These are phyloP conservation scores for Trachymyrmex cornetzi DNA, from an alignment of 1,140 invertebrate species.

Conservation along the genomic window DNA sequence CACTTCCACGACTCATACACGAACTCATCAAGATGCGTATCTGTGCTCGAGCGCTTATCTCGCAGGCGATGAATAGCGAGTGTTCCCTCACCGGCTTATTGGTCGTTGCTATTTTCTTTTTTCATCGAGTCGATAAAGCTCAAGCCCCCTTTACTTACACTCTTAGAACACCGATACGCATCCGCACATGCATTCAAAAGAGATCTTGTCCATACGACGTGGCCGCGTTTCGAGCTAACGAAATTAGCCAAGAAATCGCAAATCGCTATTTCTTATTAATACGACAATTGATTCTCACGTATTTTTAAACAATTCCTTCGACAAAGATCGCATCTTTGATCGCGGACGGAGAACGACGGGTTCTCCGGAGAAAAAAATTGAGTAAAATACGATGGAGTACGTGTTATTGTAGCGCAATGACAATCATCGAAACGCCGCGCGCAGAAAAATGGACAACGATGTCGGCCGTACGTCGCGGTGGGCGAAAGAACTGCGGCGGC, in stretches of 20 bases:
- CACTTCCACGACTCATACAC: conserved; percentile 47
- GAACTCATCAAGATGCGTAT: conserved; percentile 70
- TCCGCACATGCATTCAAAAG: conserved; percentile 50
- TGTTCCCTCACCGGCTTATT: neutral
- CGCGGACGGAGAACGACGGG: conserved; percentile 8
- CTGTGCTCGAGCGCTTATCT: conserved; percentile 50
- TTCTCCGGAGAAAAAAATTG: neutral
- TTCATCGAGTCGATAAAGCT: conserved; percentile 10
- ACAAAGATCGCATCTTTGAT: neutral
- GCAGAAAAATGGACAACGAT: conserved; percentile 84
- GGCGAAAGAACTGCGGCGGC: conserved; percentile 87
- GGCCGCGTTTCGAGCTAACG: conserved; percentile 71
- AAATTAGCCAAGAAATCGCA: neutral
- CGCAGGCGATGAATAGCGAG: neutral
- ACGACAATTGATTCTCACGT: neutral
- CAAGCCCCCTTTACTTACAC: neutral
- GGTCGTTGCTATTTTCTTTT: neutral
- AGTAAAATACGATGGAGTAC: neutral
- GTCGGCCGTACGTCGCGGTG: conserved; percentile 85
- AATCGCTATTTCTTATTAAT: conserved; percentile 4
- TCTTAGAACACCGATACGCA: conserved; percentile 70
- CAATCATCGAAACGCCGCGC: conserved; percentile 72
- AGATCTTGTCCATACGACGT: conserved; percentile 79
- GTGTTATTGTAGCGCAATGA: conserved; percentile 22
- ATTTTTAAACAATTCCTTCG: neutral